Evolutionary conservation across 2,888 invertebrate species (phyloP).

Genomic region (Cryptophagus acutangulus): DNA sequence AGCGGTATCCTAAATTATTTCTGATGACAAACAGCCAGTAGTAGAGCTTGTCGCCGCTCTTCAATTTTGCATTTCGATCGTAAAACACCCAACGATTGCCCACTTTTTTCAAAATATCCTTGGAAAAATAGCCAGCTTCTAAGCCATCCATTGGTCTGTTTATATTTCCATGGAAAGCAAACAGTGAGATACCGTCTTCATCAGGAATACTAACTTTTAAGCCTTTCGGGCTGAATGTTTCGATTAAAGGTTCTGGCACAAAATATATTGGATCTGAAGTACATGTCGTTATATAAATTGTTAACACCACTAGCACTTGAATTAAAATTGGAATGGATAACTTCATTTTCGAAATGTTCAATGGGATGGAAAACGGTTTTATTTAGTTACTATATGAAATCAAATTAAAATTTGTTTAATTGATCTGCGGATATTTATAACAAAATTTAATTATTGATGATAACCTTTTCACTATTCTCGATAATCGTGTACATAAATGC

Average conservation of each 20-base stretch:
- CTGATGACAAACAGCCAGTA: slow-evolving; percentile 44
- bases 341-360: too few species aligned
- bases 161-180: slow-evolving; percentile 48
- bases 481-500: too few species aligned
- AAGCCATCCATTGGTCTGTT: slow-evolving; percentile 39
- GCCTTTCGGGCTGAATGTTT: slow-evolving; percentile 41
- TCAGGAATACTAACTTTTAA: slow-evolving; percentile 47
- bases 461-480: too few species aligned
- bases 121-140: slow-evolving; percentile 38
- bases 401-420: too few species aligned
- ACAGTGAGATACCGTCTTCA: slow-evolving; percentile 41
- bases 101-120: slow-evolving; percentile 31
- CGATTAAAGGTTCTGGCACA: slow-evolving; percentile 41
- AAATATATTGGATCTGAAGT: neutral
- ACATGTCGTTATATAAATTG: too few species aligned
- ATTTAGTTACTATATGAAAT: too few species aligned
- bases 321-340: too few species aligned
- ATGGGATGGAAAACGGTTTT: too few species aligned
- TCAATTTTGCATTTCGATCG: slow-evolving; percentile 30
- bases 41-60: slow-evolving; percentile 39
- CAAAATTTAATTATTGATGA: too few species aligned
- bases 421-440: too few species aligned
- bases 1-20: slow-evolving; percentile 37
- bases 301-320: too few species aligned
- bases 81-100: slow-evolving; percentile 38